Base-by-base conservation (phyloP, 2,113 vertebrate species). In the Macaca mulatta region DNA sequence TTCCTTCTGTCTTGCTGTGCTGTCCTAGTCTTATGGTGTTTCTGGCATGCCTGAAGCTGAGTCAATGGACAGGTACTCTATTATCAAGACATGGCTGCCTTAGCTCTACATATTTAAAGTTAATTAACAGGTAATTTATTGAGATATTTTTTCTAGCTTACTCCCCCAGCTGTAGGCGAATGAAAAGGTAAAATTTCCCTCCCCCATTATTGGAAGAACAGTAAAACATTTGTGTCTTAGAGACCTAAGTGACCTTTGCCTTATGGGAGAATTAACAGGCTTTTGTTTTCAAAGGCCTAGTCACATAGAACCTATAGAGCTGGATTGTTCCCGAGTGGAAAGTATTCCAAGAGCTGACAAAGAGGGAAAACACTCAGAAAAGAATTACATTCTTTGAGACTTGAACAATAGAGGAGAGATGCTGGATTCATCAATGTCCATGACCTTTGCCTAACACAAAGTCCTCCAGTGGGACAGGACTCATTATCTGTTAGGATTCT, bases 211-310 rank as follows among this genome's bases (percentile, higher is more conserved):
- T 55, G 18, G 43, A 97, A 95, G 64, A 90, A 93, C 20, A 94
- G 61, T 38, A 32, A 64, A 90, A 52, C 4, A 14, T 88, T 89
- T 96, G 83, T 90, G 83, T 95, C 75, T 30, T 69, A 40, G 64
- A 50, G 11, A 79, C 57, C 72, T 82, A 92, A 90, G 40, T 79
- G 61, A 52, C 59, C 72, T 74, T 94, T 82, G 67, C 89, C 35
- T 86, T 74, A 55, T 80, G 16, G 30, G 48, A 93, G 59, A 96
- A 95, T 70, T 89, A 96, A 70, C 61, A 86, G 89, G n/a, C 69
- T 79, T 86, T 96, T 80, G 38, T 92, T 89, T 78, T 82, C 80
- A 96, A 94, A 84, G 61, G 11, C n/a, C 20, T 59, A 32, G 82
- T 83, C 82, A 86, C 52, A 94, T 3, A 82, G 67, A 89, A 77